Percentiles rank a stretch among this genome's conserved stretches.
These are phyloP conservation scores for Neoitamus cyanurus DNA, from an alignment of 2,888 invertebrate genomes.

Conservation along the genomic window DNA sequence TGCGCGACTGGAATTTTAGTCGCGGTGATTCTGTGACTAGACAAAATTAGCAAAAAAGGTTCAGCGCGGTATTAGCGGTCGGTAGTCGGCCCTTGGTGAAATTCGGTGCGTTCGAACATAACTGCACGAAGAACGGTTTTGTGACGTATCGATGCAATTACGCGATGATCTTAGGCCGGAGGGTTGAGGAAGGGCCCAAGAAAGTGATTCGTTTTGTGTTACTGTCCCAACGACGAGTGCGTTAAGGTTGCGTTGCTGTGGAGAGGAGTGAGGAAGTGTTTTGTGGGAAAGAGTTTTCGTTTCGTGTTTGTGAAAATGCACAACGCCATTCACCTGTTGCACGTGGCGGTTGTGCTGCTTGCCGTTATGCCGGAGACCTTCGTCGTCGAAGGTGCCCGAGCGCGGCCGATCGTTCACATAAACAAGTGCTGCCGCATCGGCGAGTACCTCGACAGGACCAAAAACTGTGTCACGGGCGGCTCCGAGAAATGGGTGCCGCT, in stretches of 20 bases:
- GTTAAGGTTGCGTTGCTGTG: not conserved
- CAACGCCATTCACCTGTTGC: slow-evolving; percentile 36
- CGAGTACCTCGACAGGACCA: slow-evolving; percentile 66
- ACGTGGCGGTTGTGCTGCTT: not conserved
- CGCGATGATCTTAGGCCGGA: not conserved
- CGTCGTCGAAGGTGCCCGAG: not conserved
- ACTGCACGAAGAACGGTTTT: not conserved
- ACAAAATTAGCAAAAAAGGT: not conserved
- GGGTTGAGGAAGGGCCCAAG: not conserved
- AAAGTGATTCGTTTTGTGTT: slow-evolving; percentile 26
- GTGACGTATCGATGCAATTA: not conserved
- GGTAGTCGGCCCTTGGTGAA: not conserved
- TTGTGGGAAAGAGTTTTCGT: not conserved
- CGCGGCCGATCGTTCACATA: slow-evolving; percentile 63
- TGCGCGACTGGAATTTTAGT: not conserved
- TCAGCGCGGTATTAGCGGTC: not conserved
- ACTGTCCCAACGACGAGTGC: not conserved
- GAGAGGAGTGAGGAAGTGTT: not conserved
- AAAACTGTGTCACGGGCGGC: slow-evolving; percentile 63
- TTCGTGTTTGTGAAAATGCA: not conserved
- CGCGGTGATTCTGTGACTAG: not conserved
- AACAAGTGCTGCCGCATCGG: slow-evolving; percentile 70
- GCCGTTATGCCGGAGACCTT: not conserved
- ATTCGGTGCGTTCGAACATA: not conserved
- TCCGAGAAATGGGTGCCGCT: slow-evolving; percentile 69